Conservation (phyloP, 2,113 vertebrate species). For the Macquaria ambigua region DNA sequence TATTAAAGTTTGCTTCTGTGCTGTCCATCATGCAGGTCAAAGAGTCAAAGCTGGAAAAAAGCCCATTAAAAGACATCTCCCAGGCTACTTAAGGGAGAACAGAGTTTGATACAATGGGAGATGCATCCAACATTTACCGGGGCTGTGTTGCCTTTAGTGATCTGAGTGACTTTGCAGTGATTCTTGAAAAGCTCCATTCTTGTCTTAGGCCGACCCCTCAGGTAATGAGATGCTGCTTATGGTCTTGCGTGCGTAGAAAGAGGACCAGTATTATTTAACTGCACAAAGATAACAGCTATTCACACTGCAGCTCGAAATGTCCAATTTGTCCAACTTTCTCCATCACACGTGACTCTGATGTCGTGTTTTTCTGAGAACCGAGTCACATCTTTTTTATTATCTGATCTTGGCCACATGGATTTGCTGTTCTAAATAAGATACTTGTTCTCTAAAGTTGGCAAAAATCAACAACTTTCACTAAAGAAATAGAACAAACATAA, state of each 20-base stretch:
- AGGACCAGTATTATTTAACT: background rate
- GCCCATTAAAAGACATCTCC: constrained; percentile 8
- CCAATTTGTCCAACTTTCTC: background rate
- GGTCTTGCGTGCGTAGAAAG: background rate
- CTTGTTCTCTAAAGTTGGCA: background rate
- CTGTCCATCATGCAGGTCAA: background rate
- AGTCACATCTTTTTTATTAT: background rate
- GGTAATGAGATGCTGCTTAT: constrained; percentile 24
- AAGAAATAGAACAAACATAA: too few species aligned
- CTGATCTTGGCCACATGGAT: background rate
- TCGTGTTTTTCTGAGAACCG: background rate
- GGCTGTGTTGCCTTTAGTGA: constrained; percentile 11
- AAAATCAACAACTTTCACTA: background rate
- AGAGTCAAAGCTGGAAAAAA: background rate
- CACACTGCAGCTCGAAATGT: background rate
- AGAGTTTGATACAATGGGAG: constrained; percentile 5
- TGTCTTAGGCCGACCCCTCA: constrained; percentile 9
- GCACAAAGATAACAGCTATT: background rate
- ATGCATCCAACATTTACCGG: constrained; percentile 31
- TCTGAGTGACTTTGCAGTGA: constrained; percentile 45
- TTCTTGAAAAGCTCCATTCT: constrained; percentile 39
- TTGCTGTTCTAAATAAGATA: background rate
- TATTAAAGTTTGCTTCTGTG: background rate
- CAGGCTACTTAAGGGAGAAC: background rate
- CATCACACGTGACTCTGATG: background rate